Evolutionary conservation across 2,888 invertebrate genomes (phyloP), one percentile per base, ranked within the genome.

Genomic region (Pristionchus exspectatus): DNA sequence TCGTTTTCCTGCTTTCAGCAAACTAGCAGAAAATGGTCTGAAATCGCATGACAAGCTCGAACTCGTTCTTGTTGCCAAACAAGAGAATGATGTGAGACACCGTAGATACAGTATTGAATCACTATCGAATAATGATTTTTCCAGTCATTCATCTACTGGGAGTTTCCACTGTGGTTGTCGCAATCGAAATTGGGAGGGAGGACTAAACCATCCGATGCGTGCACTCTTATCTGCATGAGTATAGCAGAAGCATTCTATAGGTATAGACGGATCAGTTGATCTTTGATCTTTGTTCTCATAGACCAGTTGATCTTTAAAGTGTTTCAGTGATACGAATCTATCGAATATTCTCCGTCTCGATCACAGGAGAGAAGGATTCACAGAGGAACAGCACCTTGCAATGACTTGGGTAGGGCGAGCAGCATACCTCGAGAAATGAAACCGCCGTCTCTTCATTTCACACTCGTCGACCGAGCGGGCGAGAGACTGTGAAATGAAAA

Each of bases 11-110:
- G 38, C 38, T 33, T 33, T 54, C 54, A 83, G 83, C n/a, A 24
- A 44, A 83, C 83, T 83, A 83, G 44, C 83, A 83, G n/a, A 83
- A 54, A 54, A 83, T 54, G 54, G 83, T n/a, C 27, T 83, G 50
- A 83, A 50, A 83, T 83, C 54, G n/a, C 50, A 44, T 5, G n/a
- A 54, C 18, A 83, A 83, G 54, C 54, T 83, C 50, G 83, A 83
- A 83, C 24, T 83, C 54, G 83, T 83, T 4, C 4, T 83, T 83
- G 5, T 27, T 9, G 50, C 50, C 21, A 83, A 83, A 50, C 50
- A 21, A 44, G 54, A 83, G 10, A n/a, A 44, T 50, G 83, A 83
- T 27, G 83, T 83, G n/a, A 50, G 44, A 30, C 21, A 33, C 30
- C 16, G 59, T 59, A 59, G n/a, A 33, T 74, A 33, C 14, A 1